Conservation (phyloP, 2,113 vertebrate species). For the Campylorhamphus procurvoides region DNA sequence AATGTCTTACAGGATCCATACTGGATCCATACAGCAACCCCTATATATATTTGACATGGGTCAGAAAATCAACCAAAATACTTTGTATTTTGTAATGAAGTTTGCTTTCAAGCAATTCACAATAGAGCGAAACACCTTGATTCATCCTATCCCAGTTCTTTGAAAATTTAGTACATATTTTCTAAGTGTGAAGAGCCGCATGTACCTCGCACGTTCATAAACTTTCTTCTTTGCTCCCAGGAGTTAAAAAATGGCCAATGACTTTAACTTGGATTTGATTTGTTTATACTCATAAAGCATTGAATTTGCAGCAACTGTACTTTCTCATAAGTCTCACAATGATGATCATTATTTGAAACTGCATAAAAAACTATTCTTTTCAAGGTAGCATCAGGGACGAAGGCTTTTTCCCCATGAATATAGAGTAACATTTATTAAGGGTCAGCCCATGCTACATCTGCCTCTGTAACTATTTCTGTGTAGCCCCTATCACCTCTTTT, state of each 20-base stretch:
- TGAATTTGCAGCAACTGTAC: background rate
- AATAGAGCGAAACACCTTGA: background rate
- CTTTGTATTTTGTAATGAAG: background rate
- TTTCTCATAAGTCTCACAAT: background rate
- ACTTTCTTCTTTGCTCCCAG: background rate
- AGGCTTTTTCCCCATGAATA: background rate
- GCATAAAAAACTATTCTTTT: background rate
- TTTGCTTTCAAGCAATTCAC: background rate
- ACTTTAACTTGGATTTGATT: background rate
- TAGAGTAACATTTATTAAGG: background rate
- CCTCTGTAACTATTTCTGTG: background rate
- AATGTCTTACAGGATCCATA: background rate
- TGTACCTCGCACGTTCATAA: background rate
- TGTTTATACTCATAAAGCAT: background rate
- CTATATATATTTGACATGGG: background rate
- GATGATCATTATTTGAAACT: background rate
- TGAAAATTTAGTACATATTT: background rate
- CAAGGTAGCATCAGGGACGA: background rate
- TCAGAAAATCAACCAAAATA: background rate
- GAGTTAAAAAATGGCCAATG: background rate
- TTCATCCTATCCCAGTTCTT: background rate
- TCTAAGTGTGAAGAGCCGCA: background rate
- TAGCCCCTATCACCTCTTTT: background rate
- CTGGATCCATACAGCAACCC: background rate
- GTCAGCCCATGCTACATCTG: background rate